These are phyloP conservation scores for Germaria angustata DNA, from an alignment of 2,888 invertebrate species.

Conservation along the genomic window DNA sequence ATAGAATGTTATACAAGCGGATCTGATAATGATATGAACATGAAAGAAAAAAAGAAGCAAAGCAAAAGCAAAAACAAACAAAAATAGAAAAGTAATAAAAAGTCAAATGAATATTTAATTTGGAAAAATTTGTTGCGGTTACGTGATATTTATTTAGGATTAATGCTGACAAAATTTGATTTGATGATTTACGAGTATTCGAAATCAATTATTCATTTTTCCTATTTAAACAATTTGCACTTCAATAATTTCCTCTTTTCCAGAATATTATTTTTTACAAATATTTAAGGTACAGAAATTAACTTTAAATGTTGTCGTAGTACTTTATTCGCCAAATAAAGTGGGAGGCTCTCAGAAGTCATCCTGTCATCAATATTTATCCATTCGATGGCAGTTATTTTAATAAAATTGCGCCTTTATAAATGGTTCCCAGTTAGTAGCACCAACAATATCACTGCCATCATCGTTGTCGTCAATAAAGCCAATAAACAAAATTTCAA, in stretches of 20 bases:
- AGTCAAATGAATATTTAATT: conserved; percentile 74
- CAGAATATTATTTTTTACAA: background rate
- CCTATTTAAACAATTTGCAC: background rate
- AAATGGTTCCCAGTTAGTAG: conserved; percentile 6
- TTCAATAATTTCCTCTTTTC: background rate
- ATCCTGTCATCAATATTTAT: conserved; percentile 31
- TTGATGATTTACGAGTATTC: conserved; percentile 41
- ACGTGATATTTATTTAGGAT: conserved; percentile 64
- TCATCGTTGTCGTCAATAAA: background rate
- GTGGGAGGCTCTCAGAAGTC: conserved; percentile 28
- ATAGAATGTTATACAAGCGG: conserved; percentile 34
- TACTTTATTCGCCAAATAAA: background rate
- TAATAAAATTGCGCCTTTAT: conserved; percentile 70
- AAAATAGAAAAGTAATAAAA: conserved; percentile 55
- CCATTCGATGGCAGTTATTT: conserved; percentile 70
- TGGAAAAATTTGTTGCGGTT: conserved; percentile 53
- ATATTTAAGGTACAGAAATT: conserved; percentile 17
- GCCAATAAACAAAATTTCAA: background rate
- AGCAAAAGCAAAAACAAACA: background rate
- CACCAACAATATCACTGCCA: background rate
- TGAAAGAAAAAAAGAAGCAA: background rate
- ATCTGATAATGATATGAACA: background rate
- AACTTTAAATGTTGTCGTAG: conserved; percentile 27
- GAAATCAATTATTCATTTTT: conserved; percentile 37
- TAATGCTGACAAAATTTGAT: conserved; percentile 61